Evolutionary conservation across 2,113 vertebrate genomes (phyloP).

Genomic region (Myotis yumanensis): DNA sequence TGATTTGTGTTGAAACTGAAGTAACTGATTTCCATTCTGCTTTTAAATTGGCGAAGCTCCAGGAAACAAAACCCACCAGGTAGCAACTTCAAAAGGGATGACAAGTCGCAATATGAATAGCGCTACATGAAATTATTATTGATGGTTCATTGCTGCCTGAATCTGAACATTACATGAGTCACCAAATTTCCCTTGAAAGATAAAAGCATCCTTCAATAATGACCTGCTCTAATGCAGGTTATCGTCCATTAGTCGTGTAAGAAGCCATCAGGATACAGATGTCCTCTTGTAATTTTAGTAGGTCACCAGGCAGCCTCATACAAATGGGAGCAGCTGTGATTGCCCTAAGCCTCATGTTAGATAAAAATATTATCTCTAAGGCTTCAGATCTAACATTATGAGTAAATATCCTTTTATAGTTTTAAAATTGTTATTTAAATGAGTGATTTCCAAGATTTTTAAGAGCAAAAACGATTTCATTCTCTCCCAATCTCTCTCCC

Average conservation of each 20-base stretch:
- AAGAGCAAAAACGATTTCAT: conserved; percentile 5
- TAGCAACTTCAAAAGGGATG: conserved; percentile 9
- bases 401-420: not conserved
- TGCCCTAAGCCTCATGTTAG: not conserved
- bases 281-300: not conserved
- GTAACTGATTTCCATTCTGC: conserved; percentile 20
- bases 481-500: not conserved
- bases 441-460: not conserved
- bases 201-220: conserved; percentile 22
- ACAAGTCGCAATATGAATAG: not conserved
- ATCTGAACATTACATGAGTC: conserved; percentile 22
- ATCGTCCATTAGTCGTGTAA: conserved; percentile 6
- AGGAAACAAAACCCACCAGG: conserved; percentile 21
- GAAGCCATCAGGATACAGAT: not conserved
- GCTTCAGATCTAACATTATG: not conserved
- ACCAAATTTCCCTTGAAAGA: conserved; percentile 49
- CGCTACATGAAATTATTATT: not conserved
- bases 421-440: conserved; percentile 35
- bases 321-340: not conserved
- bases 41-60: not conserved
- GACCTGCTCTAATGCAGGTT: not conserved
- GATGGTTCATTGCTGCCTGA: not conserved
- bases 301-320: not conserved
- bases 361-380: not conserved
- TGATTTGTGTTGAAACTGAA: conserved; percentile 5